These are phyloP conservation scores for Brachypteracias leptosomus DNA, from an alignment of 2,113 vertebrate species.

Conservation along the genomic window DNA sequence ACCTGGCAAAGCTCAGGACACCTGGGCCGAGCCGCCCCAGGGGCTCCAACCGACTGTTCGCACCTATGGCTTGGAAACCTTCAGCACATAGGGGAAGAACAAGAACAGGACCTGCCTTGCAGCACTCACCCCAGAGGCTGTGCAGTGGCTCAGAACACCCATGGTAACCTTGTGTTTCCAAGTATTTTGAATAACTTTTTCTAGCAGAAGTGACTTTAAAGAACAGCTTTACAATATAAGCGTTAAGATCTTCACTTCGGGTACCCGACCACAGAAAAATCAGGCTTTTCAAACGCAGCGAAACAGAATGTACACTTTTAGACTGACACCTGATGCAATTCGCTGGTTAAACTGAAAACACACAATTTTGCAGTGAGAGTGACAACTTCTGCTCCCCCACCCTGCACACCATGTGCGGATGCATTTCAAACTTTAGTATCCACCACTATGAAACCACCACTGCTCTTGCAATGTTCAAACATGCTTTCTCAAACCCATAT, in stretches of 20 bases:
- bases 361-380: not conserved
- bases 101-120: not conserved
- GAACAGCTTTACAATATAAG: not conserved
- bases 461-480: rapidly evolving
- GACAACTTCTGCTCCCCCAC: too few relatives aligned
- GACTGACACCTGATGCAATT: not conserved
- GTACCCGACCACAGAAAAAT: not conserved
- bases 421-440: too few relatives aligned
- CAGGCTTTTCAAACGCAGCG: not conserved
- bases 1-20: not conserved
- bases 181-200: not conserved
- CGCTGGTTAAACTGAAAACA: not conserved
- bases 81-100: rapidly evolving
- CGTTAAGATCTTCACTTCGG: not conserved
- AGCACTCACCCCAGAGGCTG: not conserved
- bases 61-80: not conserved
- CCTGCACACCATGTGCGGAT: rapidly evolving
- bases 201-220: not conserved
- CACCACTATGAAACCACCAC: rapidly evolving
- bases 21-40: not conserved
- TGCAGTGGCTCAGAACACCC: rapidly evolving
- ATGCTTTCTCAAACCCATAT: rapidly evolving
- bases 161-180: not conserved
- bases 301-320: not conserved
- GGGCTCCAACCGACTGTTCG: not conserved